These are phyloP conservation scores for Deroplatys truncata DNA, from an alignment of 2,888 invertebrate species.

Conservation along the genomic window DNA sequence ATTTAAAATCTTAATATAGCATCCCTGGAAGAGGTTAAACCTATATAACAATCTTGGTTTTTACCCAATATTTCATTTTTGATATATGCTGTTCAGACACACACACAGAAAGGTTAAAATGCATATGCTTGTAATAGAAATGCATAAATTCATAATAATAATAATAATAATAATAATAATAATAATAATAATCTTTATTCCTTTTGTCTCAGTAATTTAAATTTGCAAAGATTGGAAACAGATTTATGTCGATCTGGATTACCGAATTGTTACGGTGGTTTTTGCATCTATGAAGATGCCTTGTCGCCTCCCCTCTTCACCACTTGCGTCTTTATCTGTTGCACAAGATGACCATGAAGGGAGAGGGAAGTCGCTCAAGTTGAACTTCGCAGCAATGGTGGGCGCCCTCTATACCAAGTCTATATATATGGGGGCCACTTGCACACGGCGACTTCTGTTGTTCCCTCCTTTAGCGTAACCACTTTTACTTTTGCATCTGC, in stretches of 20 bases:
- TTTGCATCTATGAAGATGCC: not conserved
- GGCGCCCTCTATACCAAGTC: not conserved
- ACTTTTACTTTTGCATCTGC: not conserved
- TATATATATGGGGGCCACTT: not conserved
- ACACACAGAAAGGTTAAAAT: too few species aligned
- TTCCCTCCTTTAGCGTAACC: not conserved
- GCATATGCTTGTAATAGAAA: too few species aligned
- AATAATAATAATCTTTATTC: too few species aligned
- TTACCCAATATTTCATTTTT: too few species aligned
- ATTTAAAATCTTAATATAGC: too few species aligned
- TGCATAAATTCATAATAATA: too few species aligned
- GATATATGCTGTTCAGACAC: too few species aligned
- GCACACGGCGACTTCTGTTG: not conserved
- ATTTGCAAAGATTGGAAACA: not conserved
- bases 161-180: too few species aligned
- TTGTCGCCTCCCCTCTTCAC: too few species aligned
- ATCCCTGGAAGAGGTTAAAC: too few species aligned
- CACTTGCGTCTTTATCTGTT: not conserved
- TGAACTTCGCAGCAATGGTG: not conserved
- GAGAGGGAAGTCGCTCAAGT: not conserved
- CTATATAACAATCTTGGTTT: too few species aligned
- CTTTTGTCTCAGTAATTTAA: too few species aligned
- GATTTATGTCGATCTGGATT: not conserved
- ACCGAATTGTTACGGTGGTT: not conserved
- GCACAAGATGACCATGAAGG: not conserved